Percentiles rank a stretch among this genome's conserved stretches.
phyloP scores from a whole-genome alignment of 2,888 invertebrate species.

The Auanema sp. region DNA sequence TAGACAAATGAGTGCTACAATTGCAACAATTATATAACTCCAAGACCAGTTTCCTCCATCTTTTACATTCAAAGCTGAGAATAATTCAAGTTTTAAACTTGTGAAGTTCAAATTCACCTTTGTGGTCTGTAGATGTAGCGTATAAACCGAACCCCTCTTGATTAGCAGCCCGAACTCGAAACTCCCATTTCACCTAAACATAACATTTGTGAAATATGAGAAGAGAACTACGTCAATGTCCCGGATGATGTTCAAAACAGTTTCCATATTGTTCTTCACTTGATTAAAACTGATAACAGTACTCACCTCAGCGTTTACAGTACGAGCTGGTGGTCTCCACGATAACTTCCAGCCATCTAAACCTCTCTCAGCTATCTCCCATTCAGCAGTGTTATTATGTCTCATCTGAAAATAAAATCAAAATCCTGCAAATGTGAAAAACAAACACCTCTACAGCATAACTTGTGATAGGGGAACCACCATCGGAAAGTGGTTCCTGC shows the following conservation, averaged over 20 bases:
- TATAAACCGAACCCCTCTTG: constrained; percentile 62
- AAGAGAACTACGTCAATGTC: too few species aligned
- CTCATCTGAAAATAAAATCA: constrained; percentile 27
- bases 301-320: constrained; percentile 15
- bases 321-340: constrained; percentile 40
- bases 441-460: constrained; percentile 56
- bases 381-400: constrained; percentile 55
- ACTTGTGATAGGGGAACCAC: constrained; percentile 55
- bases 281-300: constrained; percentile 26
- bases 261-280: too few species aligned
- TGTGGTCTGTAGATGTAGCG: constrained; percentile 23
- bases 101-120: constrained; percentile 6
- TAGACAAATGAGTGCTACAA: too few species aligned
- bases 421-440: constrained; percentile 6
- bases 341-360: constrained; percentile 51
- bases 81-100: neutral
- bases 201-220: neutral
- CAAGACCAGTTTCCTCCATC: too few species aligned
- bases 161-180: constrained; percentile 61
- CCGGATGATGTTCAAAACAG: too few species aligned
- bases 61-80: neutral
- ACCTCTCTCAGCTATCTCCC: constrained; percentile 63
- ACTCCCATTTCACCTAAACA: constrained; percentile 31
- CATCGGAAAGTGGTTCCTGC: constrained; percentile 55
- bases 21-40: too few species aligned